These are phyloP conservation scores for Himalopsyche anomala DNA, from an alignment of 2,888 invertebrate genomes.

Conservation along the genomic window DNA sequence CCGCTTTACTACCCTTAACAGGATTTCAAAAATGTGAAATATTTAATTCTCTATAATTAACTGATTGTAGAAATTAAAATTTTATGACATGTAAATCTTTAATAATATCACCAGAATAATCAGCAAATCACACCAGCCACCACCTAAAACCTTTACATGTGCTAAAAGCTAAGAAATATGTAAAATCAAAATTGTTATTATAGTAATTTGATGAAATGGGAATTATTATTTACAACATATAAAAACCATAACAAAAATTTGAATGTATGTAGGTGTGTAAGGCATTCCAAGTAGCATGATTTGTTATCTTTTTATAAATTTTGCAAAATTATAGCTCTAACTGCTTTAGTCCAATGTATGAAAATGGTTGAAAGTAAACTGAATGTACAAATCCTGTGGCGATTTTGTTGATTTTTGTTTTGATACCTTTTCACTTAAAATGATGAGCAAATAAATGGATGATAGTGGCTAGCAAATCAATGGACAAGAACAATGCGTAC, in stretches of 20 bases:
- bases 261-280: background rate
- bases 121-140: conserved; percentile 44
- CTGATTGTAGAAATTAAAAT: too few species aligned
- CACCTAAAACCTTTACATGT: conserved; percentile 37
- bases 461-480: conserved; percentile 49
- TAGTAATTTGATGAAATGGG: background rate
- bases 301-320: background rate
- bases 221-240: conserved; percentile 11
- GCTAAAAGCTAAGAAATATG: background rate
- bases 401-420: background rate
- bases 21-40: too few species aligned
- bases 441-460: conserved; percentile 19
- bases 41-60: too few species aligned
- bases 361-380: background rate
- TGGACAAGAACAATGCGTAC: conserved; percentile 48
- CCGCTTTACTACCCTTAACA: too few species aligned
- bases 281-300: conserved; percentile 13
- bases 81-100: too few species aligned
- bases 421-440: background rate
- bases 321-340: too few species aligned
- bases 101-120: conserved; percentile 60
- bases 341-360: too few species aligned
- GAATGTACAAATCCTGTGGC: conserved; percentile 33
- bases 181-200: background rate
- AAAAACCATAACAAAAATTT: conserved; percentile 9